Percentiles rank a stretch among this genome's conserved stretches.
Evolutionary conservation across 1,140 invertebrate genomes (phyloP).

Genomic region (Zaprionus davidi): DNA sequence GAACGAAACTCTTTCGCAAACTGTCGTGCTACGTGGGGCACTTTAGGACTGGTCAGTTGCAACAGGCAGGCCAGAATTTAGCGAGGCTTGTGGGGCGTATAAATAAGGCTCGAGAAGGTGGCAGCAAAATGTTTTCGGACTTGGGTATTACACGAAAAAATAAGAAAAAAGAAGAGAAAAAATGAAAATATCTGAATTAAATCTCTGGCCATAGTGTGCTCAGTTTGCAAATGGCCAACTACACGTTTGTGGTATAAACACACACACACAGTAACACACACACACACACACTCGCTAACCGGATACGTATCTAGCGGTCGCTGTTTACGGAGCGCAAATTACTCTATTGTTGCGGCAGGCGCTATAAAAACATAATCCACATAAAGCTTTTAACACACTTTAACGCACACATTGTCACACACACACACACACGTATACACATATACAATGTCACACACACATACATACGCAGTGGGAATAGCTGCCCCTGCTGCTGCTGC

Average conservation of each 20-base stretch:
- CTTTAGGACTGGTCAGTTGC: constrained; percentile 7
- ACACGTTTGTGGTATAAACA: neutral
- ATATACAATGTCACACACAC: neutral
- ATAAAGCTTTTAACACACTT: constrained; percentile 57
- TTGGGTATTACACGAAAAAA: constrained; percentile 15
- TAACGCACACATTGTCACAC: constrained; percentile 9
- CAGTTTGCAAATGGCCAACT: constrained; percentile 20
- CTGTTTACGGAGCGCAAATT: constrained; percentile 29
- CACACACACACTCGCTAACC: neutral
- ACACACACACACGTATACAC: neutral
- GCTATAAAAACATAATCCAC: constrained; percentile 60
- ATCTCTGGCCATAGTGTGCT: constrained; percentile 16
- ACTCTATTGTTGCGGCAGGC: constrained; percentile 45
- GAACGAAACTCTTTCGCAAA: neutral
- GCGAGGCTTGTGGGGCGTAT: neutral
- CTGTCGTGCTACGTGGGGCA: neutral
- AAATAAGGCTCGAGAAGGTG: constrained; percentile 15
- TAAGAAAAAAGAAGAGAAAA: constrained; percentile 11
- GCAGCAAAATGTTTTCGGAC: constrained; percentile 23
- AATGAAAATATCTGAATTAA: constrained; percentile 30
- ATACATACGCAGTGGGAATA: constrained; percentile 3
- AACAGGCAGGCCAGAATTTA: neutral
- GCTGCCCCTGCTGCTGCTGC: constrained; percentile 18
- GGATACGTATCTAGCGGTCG: constrained; percentile 18
- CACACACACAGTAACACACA: neutral